phyloP scores from a whole-genome alignment of 2,888 invertebrate genomes.

The Lycophotia porphyrea region DNA sequence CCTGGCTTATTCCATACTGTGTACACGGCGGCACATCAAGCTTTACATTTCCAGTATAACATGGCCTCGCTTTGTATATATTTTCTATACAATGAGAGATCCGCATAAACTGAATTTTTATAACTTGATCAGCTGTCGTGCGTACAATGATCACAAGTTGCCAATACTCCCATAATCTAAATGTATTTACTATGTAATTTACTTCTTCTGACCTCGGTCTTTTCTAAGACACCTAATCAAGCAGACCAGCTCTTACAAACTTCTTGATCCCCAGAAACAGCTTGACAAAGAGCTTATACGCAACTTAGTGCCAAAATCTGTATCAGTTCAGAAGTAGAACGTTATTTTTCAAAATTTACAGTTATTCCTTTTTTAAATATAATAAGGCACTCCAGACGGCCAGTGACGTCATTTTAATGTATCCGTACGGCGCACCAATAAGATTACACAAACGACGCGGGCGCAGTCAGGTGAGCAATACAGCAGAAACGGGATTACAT shows the following conservation, averaged over 20 bases:
- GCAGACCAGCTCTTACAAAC: background rate
- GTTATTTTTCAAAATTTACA: background rate
- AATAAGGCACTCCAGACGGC: conserved; percentile 9
- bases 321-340: background rate
- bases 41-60: too few species aligned
- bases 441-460: conserved; percentile 9
- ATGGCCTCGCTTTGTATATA: too few species aligned
- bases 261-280: background rate
- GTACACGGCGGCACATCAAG: too few species aligned
- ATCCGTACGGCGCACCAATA: conserved; percentile 20
- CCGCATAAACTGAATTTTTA: too few species aligned
- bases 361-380: conserved; percentile 19
- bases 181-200: background rate
- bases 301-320: background rate
- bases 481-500: conserved; percentile 39
- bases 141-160: background rate
- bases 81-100: too few species aligned
- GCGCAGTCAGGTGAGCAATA: conserved; percentile 46
- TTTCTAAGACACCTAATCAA: background rate
- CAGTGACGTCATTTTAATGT: conserved; percentile 23
- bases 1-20: background rate
- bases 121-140: too few species aligned
- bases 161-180: background rate
- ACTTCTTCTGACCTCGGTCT: background rate
- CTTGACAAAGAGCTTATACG: background rate